phyloP scores from a whole-genome alignment of 2,797 vertebrate genomes.

The Anabas testudineus region DNA sequence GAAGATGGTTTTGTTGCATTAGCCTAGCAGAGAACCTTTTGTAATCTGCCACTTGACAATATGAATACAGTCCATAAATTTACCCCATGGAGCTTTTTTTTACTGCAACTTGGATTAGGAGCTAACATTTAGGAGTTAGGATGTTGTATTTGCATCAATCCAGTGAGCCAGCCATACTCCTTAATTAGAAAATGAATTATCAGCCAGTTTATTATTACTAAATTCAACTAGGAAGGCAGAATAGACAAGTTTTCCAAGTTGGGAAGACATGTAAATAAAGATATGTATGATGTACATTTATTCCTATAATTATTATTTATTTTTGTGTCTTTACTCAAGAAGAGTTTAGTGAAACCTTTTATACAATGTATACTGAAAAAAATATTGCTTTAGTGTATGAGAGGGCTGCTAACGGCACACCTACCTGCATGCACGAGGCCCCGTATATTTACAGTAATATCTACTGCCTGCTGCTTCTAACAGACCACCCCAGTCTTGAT shows the following conservation, averaged over 20 bases:
- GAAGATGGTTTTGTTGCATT: constrained; percentile 21
- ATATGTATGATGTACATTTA: constrained; percentile 12
- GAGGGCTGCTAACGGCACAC: neutral
- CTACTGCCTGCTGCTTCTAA: neutral
- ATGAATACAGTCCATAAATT: constrained; percentile 25
- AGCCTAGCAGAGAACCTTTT: constrained; percentile 1
- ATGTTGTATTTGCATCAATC: constrained; percentile 49
- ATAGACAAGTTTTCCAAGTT: constrained; percentile 18
- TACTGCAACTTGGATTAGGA: constrained; percentile 35
- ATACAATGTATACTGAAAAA: neutral
- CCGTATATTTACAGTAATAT: neutral
- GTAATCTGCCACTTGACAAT: constrained; percentile 38
- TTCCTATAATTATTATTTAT: too few species aligned
- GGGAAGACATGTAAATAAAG: neutral
- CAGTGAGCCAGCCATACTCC: constrained; percentile 30
- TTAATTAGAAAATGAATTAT: constrained; percentile 34
- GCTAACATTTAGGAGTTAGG: too few species aligned
- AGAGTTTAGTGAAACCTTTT: neutral
- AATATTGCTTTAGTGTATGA: neutral
- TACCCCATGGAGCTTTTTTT: constrained; percentile 28
- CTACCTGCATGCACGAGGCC: neutral
- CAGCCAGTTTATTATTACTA: constrained; percentile 22
- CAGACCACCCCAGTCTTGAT: neutral
- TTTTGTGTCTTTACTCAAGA: constrained; percentile 1
- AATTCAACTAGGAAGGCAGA: constrained; percentile 21